A percentile compares a stretch with the other conserved stretches of the same genome.
phyloP scores from a whole-genome alignment of 30 jellyfish, hydroid and myxozoan species.

The Pelagia noctiluca region DNA sequence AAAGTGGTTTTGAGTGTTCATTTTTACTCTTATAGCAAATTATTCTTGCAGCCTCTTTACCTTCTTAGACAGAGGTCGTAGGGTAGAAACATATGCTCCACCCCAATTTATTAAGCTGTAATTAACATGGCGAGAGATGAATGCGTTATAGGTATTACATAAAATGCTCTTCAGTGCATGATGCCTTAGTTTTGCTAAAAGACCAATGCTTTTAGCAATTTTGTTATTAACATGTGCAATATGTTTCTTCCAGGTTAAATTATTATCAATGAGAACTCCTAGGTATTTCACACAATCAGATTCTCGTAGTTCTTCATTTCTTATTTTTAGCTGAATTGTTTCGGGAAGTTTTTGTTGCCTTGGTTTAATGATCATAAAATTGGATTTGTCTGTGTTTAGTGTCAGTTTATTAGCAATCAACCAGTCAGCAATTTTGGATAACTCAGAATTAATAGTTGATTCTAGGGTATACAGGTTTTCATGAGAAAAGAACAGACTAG shows the following conservation, averaged over 20 bases:
- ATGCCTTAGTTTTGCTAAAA: slow-evolving; percentile 23
- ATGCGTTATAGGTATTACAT: slow-evolving; percentile 17
- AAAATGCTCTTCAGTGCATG: slow-evolving; percentile 10
- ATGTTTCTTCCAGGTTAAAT: slow-evolving; percentile 22
- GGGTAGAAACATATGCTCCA: slow-evolving; percentile 8
- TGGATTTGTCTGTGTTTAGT: slow-evolving; percentile 22
- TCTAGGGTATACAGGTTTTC: slow-evolving; percentile 10
- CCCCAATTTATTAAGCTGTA: slow-evolving; percentile 31
- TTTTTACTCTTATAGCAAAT: neutral
- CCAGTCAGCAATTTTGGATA: slow-evolving; percentile 44
- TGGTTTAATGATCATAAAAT: slow-evolving; percentile 33
- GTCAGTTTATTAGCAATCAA: slow-evolving; percentile 45
- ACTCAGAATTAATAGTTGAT: slow-evolving; percentile 13
- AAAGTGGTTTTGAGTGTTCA: slow-evolving; percentile 12
- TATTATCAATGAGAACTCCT: slow-evolving; percentile 23
- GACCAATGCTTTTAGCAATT: slow-evolving; percentile 27
- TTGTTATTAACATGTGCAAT: slow-evolving; percentile 15
- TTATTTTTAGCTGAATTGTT: neutral
- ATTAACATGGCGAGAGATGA: slow-evolving; percentile 13
- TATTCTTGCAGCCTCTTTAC: slow-evolving; percentile 26
- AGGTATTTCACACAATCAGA: slow-evolving; percentile 19
- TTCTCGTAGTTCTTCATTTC: slow-evolving; percentile 21
- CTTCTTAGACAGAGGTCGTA: neutral
- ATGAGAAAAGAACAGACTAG: slow-evolving; percentile 39
- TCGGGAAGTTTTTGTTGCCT: slow-evolving; percentile 9